Base-by-base conservation (phyloP, 2,113 vertebrate species). In the Xiphorhynchus elegans region DNA sequence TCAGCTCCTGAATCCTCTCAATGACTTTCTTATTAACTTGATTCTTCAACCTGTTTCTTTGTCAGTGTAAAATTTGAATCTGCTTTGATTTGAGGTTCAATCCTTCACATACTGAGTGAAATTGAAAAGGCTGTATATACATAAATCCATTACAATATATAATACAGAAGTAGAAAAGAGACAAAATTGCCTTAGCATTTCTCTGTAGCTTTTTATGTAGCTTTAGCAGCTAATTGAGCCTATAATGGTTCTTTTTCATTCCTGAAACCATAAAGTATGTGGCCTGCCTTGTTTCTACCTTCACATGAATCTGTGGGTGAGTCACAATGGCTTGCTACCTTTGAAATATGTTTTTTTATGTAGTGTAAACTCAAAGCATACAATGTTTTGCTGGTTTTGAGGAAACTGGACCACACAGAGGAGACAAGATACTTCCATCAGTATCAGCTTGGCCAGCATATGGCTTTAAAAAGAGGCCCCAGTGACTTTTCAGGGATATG, bases 401-500 rank as follows among this genome's bases (percentile, higher is more conserved):
- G 58, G 46, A 26, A 13, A 6, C 52, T 40, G 31, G 17, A 44
- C 3, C 37, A 6, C 9, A 3, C 16, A 8, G 17, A 11, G 21
- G 18, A 42, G 56, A n/a, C 21, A 21, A 21, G 39, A 6, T 7
- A 0, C 17, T 80, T 46, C 26, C 15, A 3, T 10, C 1, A 1
- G 12, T 26, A 12, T 4, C 42, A 35, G 2, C 64, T 37, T 55
- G 44, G 69, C 47, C 58, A 87, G 59, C 33, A 12, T 10, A 5
- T 5, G 55, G 35, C 35, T n/a, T 44, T 11, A 5, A 5, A 47
- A 9, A 20, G 50, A 33, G 29, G 28, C 9, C 31, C 8, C 74
- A 40, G 69, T 3, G 56, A 5, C 29, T 50, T 9, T 46, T 49
- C 62, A 42, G 56, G 53, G n/a, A 2, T 16, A 9, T 1, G 5